Percentiles rank a stretch among this genome's conserved stretches.
Conservation (phyloP, 2,113 vertebrate species). For the Corythaixoides concolor region DNA sequence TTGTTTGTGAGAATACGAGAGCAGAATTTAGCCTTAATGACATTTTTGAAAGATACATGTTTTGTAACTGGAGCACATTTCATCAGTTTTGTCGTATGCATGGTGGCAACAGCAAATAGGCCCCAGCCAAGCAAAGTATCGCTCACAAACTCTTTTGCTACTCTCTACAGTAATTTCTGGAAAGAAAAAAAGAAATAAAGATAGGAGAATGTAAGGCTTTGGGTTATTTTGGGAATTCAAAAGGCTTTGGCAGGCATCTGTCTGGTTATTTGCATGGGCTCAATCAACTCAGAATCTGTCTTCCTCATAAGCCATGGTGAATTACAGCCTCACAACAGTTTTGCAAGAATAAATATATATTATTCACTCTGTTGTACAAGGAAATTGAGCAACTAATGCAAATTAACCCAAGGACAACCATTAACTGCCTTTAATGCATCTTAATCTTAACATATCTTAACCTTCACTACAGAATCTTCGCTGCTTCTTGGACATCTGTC, state of each 20-base stretch:
- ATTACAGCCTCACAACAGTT: not conserved
- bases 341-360: not conserved
- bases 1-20: not conserved
- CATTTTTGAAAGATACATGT: slow-evolving; percentile 3
- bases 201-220: slow-evolving; percentile 34
- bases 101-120: not conserved
- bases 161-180: not conserved
- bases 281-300: slow-evolving; percentile 12
- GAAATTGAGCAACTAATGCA: not conserved
- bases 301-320: not conserved
- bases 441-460: not conserved
- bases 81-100: not conserved
- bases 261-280: slow-evolving; percentile 12
- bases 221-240: slow-evolving; percentile 51
- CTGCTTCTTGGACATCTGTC: not conserved
- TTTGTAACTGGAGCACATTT: not conserved
- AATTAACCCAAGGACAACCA: not conserved
- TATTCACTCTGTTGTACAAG: not conserved
- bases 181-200: slow-evolving; percentile 33
- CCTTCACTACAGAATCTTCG: not conserved
- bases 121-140: not conserved
- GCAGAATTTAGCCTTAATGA: not conserved
- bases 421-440: not conserved
- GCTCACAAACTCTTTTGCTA: not conserved
- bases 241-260: slow-evolving; percentile 33